These are phyloP conservation scores for Leptinotarsa rubiginosa DNA, from an alignment of 2,888 invertebrate genomes.

Conservation along the genomic window DNA sequence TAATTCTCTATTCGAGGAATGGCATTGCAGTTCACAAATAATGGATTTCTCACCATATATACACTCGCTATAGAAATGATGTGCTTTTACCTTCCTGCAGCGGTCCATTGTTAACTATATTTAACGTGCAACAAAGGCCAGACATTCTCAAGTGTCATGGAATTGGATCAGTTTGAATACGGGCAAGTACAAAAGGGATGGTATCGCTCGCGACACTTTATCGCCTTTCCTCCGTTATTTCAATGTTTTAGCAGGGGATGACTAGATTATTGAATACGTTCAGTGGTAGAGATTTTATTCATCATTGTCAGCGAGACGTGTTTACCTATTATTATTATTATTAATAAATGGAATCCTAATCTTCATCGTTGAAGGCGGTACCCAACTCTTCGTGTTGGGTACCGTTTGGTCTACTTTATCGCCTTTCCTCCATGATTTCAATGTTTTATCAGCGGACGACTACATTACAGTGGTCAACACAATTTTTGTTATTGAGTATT, in stretches of 20 bases:
- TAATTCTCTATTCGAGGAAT: not conserved
- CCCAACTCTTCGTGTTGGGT: no score
- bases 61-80: not conserved
- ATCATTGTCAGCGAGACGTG: no score
- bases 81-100: not conserved
- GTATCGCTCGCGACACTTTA: not conserved
- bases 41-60: not conserved
- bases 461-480: no score
- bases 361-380: no score
- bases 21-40: not conserved
- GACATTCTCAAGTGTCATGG: constrained; percentile 4
- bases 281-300: no score
- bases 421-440: no score
- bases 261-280: not conserved
- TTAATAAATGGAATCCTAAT: no score
- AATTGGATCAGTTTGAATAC: constrained; percentile 3
- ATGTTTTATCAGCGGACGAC: no score
- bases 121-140: constrained; percentile 2
- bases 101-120: constrained; percentile 2
- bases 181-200: not conserved
- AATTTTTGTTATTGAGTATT: not conserved
- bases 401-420: no score
- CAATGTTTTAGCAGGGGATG: not conserved
- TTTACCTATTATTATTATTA: no score
- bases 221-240: constrained; percentile 1